Percentiles rank a stretch among this genome's conserved stretches.
Evolutionary conservation across 2,113 vertebrate genomes (phyloP).

Genomic region (Alces alces): DNA sequence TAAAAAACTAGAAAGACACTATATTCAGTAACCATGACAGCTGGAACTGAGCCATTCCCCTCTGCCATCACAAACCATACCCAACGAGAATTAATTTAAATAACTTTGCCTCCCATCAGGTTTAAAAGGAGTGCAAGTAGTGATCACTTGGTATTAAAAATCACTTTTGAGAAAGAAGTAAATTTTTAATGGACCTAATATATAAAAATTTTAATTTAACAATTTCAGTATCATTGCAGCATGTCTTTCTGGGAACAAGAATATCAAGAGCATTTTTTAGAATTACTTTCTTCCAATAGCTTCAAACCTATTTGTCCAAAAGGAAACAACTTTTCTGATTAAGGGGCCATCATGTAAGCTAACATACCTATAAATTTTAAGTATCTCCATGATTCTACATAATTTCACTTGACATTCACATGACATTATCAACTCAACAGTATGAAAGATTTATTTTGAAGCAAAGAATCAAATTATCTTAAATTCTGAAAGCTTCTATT

Average conservation of each 20-base stretch:
- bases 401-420: neutral
- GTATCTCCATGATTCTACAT: neutral
- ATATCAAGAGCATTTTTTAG: neutral
- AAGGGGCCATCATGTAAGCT: neutral
- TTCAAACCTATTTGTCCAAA: neutral
- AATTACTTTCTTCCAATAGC: slow-evolving; percentile 10
- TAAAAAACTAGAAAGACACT: neutral
- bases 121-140: neutral
- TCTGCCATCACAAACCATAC: neutral
- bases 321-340: neutral
- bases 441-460: slow-evolving; percentile 35
- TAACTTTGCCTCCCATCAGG: neutral
- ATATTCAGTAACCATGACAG: neutral
- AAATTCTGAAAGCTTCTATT: slow-evolving; percentile 29
- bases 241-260: neutral
- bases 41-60: neutral
- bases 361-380: neutral
- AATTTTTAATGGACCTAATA: neutral
- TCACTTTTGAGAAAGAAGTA: neutral
- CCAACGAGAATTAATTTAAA: neutral
- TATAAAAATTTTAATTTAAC: neutral
- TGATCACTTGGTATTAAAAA: neutral
- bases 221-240: neutral
- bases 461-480: slow-evolving; percentile 16
- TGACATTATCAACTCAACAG: neutral